phyloP scores from a whole-genome alignment of 2,797 vertebrate species.

The Falco concolor region DNA sequence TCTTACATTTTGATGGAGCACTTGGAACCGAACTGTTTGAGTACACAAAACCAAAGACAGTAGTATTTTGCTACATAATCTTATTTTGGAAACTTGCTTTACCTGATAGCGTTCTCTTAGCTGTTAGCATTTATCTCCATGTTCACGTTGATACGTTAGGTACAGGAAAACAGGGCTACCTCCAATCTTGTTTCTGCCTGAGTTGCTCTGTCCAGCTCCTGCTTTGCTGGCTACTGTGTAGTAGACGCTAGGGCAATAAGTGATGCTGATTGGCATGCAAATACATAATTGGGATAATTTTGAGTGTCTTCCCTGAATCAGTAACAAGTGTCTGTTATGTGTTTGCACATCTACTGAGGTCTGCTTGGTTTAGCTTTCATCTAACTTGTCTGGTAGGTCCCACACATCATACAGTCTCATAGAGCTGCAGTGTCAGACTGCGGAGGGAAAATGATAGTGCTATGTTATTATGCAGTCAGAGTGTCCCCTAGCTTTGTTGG shows the following conservation, averaged over 20 bases:
- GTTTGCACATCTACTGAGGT: not conserved
- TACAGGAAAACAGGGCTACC: not conserved
- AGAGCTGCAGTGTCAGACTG: not conserved
- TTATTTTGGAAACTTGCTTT: not conserved
- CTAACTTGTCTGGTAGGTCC: not conserved
- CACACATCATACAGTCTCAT: fast-evolving
- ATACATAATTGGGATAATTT: not conserved
- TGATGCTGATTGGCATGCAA: not conserved
- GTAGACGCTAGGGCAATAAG: not conserved
- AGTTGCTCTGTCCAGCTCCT: not conserved
- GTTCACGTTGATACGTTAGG: not conserved
- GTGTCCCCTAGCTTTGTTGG: not conserved
- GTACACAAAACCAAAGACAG: not conserved
- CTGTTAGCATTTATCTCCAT: not conserved
- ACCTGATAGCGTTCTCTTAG: not conserved
- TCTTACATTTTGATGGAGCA: not conserved
- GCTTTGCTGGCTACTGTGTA: not conserved
- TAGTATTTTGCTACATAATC: not conserved
- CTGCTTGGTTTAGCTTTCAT: not conserved
- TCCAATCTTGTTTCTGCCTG: not conserved
- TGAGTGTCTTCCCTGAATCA: not conserved
- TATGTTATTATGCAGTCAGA: not conserved
- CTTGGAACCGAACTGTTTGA: not conserved
- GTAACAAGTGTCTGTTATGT: not conserved
- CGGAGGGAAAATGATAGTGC: not conserved